A percentile compares a stretch with the other conserved stretches of the same genome.
Evolutionary conservation across 2,797 vertebrate genomes (phyloP).

Genomic region (Rhinogobio ventralis): DNA sequence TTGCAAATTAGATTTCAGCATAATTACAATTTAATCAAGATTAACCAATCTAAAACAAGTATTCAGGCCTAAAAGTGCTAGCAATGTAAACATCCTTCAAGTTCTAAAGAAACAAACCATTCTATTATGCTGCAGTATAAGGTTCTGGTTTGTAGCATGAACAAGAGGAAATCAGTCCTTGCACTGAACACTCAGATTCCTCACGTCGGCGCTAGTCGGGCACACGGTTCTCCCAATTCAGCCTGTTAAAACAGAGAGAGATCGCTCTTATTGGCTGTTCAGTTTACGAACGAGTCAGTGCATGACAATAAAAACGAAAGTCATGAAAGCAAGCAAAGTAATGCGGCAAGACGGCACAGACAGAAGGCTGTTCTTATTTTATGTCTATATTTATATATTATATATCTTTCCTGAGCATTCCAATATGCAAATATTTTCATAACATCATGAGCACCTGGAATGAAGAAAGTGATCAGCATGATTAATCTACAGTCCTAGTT

Average conservation of each 20-base stretch:
- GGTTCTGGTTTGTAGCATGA: not conserved
- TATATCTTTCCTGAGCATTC: not conserved
- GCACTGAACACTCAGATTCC: not conserved
- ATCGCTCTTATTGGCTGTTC: not conserved
- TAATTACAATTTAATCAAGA: slow-evolving; percentile 45
- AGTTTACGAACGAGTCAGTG: too few relatives aligned
- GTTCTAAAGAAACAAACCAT: not conserved
- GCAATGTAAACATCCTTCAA: slow-evolving; percentile 10
- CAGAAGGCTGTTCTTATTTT: too few relatives aligned
- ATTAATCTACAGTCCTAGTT: not conserved
- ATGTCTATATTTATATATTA: too few relatives aligned
- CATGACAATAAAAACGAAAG: too few relatives aligned
- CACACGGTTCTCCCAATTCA: not conserved
- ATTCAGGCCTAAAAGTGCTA: not conserved
- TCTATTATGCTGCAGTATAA: not conserved
- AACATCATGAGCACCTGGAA: not conserved
- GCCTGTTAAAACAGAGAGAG: not conserved
- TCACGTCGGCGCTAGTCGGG: not conserved
- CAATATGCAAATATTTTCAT: not conserved
- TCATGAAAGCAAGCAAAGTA: not conserved
- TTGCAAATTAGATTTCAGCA: slow-evolving; percentile 58
- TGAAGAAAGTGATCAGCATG: not conserved
- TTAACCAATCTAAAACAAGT: slow-evolving; percentile 30
- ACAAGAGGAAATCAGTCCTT: not conserved
- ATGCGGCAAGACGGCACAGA: not conserved